These are phyloP conservation scores for Drosophila gunungcola DNA, from an alignment of 1,140 invertebrate genomes.

Conservation along the genomic window DNA sequence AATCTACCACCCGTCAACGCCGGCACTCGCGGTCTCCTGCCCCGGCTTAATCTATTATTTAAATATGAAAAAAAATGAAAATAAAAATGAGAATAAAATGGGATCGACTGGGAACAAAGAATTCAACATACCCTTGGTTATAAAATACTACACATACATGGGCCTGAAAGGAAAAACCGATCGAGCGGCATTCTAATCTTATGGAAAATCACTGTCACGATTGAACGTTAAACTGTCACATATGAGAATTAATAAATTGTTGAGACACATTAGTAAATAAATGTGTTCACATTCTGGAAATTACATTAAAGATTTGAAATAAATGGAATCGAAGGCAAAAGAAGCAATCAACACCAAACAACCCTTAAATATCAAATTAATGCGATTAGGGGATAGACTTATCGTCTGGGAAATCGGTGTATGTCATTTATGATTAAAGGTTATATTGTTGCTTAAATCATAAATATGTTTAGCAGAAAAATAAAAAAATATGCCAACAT, in stretches of 20 bases:
- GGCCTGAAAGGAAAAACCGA: conserved; percentile 1
- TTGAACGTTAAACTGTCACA: conserved; percentile 4
- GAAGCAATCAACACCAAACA: no score
- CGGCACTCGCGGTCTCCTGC: conserved; percentile 31
- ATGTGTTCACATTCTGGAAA: conserved; percentile 7
- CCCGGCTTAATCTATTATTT: conserved; percentile 79
- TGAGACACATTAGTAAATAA: background rate
- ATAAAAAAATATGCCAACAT: no score
- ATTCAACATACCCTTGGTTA: conserved; percentile 44
- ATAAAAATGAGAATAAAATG: conserved; percentile 67
- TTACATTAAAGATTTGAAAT: background rate
- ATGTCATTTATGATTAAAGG: background rate
- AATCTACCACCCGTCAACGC: conserved; percentile 51
- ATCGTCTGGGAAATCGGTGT: background rate
- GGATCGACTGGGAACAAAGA: conserved; percentile 34
- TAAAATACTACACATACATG: background rate
- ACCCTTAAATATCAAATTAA: background rate
- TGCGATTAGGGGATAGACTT: background rate
- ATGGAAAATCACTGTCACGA: conserved; percentile 7
- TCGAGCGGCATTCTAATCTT: conserved; percentile 8
- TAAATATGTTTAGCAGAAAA: background rate
- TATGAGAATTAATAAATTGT: conserved; percentile 13
- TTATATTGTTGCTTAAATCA: no score
- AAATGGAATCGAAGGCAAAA: no score
- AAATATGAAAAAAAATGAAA: conserved; percentile 79